These are phyloP conservation scores for Heliconius sara DNA, from an alignment of 2,888 invertebrate species.

Conservation along the genomic window DNA sequence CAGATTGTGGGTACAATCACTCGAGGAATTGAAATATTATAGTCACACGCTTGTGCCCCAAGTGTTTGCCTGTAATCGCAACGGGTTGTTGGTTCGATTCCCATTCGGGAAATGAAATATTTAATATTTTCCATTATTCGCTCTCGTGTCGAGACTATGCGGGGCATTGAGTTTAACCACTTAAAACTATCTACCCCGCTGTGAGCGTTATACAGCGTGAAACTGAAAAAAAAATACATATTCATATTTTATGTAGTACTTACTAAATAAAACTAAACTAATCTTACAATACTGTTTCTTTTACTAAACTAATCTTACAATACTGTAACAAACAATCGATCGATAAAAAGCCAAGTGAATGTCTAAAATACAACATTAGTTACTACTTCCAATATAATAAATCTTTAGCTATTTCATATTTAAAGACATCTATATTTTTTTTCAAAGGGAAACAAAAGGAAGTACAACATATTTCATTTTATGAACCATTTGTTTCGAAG, in stretches of 20 bases:
- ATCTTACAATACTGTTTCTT: not conserved
- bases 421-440: constrained; percentile 5
- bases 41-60: too few relatives aligned
- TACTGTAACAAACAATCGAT: constrained; percentile 1
- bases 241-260: not conserved
- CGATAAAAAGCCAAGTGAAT: not conserved
- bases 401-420: not conserved
- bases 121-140: too few relatives aligned
- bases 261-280: not conserved
- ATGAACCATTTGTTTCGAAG: constrained; percentile 26
- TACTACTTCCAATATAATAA: not conserved
- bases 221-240: too few relatives aligned
- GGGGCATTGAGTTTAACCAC: too few relatives aligned
- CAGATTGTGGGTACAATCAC: too few relatives aligned
- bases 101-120: too few relatives aligned
- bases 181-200: too few relatives aligned
- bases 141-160: too few relatives aligned
- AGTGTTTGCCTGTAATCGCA: too few relatives aligned
- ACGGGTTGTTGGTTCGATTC: too few relatives aligned
- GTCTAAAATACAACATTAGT: not conserved
- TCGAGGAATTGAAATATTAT: too few relatives aligned
- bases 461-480: constrained; percentile 14
- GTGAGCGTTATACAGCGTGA: too few relatives aligned
- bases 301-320: not conserved
- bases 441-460: constrained; percentile 27